Base-by-base conservation (phyloP, 2,797 vertebrate species). In the Lerista edwardsae region DNA sequence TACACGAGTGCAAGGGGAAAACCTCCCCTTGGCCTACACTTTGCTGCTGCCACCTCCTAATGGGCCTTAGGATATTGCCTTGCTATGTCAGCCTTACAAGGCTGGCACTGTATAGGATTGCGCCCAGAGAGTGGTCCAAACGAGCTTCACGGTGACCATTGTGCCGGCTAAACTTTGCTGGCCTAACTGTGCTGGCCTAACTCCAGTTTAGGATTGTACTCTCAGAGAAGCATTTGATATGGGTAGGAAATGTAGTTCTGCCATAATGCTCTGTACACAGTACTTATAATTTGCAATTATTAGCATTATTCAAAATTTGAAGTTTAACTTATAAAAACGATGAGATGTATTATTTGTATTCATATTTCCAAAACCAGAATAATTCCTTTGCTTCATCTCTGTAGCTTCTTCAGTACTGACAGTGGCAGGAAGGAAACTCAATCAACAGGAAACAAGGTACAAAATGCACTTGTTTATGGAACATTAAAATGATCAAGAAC, bases 331-430 rank as follows among this genome's bases (percentile, higher is more conserved):
- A 36, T 51, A 76, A 79, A 80, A 39, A 41, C 74, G 34, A 81
- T 10, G 44, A 82, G 51, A 59, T 75, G 12, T 19, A 36, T 36
- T 68, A 84, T 39, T 86, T 8, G 72, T 39, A 69, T 89, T 90
- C n/a, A 41, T 47, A 36, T 84, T 27, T 69, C 11, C 57, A 47
- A 41, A 84, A 31, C 67, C 39, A 88, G 65, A 79, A 41, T 39
- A 55, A 87, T 87, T 68, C 21, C 85, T 80, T 92, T 83, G 34
- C 69, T 64, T 87, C 17, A 86, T 5, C 77, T 88, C 47, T 80
- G 80, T 76, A 86, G 2, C 80, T 89, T 76, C 61, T 86, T 85
- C 69, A 75, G 41, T n/a, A 64, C 7, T 65, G 39, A 76, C 47
- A 80, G 67, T 51, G 80, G 4, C 31, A 61, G 6, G 6, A 78